phyloP scores from a whole-genome alignment of 2,888 invertebrate species.

The Norana najaformis region DNA sequence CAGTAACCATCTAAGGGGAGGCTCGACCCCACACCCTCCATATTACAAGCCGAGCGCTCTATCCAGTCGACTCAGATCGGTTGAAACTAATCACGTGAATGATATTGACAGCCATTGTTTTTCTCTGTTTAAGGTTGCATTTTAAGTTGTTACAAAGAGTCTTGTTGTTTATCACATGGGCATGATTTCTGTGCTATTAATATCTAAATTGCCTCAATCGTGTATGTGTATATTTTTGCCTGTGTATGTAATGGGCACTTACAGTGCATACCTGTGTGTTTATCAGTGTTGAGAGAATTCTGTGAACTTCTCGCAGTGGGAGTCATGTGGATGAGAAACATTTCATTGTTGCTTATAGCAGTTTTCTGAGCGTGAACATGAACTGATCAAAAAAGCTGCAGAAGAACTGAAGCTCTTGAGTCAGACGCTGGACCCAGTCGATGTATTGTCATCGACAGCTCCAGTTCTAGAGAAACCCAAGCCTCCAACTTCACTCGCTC shows the following conservation, averaged over 20 bases:
- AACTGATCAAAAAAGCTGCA: slow-evolving; percentile 41
- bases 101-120: not conserved
- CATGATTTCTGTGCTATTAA: not conserved
- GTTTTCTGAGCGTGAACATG: slow-evolving; percentile 38
- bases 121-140: not conserved
- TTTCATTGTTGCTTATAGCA: slow-evolving; percentile 22
- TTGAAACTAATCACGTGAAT: not conserved
- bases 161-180: not conserved
- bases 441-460: not conserved
- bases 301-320: not conserved
- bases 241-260: too few species aligned
- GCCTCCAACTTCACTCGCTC: not conserved
- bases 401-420: slow-evolving; percentile 41
- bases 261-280: too few species aligned
- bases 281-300: not conserved
- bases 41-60: too few species aligned
- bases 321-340: not conserved
- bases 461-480: slow-evolving; percentile 14
- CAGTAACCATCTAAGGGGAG: too few species aligned
- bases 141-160: not conserved
- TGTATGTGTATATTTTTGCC: too few species aligned
- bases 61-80: too few species aligned
- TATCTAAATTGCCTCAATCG: not conserved
- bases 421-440: not conserved
- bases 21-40: too few species aligned